A percentile compares a stretch with the other conserved stretches of the same genome.
Conservation (phyloP, 2,113 vertebrate species). For the Mustelus asterias region DNA sequence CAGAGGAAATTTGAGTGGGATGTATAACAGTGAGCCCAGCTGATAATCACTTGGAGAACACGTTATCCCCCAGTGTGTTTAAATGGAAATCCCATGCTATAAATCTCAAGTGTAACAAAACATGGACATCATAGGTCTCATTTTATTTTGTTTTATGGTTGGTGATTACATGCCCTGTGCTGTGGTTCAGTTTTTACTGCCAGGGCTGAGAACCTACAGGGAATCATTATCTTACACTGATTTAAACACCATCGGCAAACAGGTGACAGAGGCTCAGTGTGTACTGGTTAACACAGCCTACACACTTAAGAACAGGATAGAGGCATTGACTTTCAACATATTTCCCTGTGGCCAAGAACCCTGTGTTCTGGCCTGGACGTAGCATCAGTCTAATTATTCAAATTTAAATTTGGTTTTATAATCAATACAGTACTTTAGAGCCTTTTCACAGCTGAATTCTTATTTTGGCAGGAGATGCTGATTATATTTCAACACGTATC, state of each 20-base stretch:
- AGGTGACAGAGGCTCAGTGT: neutral
- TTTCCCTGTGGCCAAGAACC: neutral
- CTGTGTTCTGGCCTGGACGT: neutral
- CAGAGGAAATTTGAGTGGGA: neutral
- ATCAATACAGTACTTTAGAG: neutral
- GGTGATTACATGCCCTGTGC: neutral
- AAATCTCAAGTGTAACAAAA: conserved; percentile 8
- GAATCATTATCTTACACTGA: neutral
- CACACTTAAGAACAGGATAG: neutral
- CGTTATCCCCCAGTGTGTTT: neutral
- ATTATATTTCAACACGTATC: neutral
- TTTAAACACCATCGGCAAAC: neutral
- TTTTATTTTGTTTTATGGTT: neutral
- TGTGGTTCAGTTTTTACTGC: neutral
- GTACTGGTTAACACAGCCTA: neutral
- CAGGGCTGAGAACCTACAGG: neutral
- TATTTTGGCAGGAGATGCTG: neutral
- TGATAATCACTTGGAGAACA: neutral
- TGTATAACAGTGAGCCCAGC: neutral
- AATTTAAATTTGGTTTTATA: neutral
- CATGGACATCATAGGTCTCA: neutral
- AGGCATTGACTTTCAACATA: neutral
- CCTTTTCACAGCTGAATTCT: neutral
- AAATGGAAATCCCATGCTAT: neutral
- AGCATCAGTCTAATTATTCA: neutral